These are phyloP conservation scores for Germaria angustata DNA, from an alignment of 2,888 invertebrate species.

Conservation along the genomic window DNA sequence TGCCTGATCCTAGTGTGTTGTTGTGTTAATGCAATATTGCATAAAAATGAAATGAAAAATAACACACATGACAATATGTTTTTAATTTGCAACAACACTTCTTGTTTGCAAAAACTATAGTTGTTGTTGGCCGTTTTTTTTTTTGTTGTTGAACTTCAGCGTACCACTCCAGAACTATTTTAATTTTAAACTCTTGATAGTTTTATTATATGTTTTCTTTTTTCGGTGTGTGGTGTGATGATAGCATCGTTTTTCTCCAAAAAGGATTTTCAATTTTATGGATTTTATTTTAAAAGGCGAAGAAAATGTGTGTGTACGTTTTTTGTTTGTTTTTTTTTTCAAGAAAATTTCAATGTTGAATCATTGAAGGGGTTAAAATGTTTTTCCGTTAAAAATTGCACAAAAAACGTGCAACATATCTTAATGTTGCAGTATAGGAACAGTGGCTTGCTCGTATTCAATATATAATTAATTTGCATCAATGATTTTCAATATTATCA, in stretches of 20 bases:
- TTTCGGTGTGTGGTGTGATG: conserved; percentile 7
- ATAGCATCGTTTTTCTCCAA: conserved; percentile 46
- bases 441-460: conserved; percentile 8
- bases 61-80: conserved; percentile 78
- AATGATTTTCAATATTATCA: too few relatives aligned
- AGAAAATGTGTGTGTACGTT: conserved; percentile 30
- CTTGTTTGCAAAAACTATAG: conserved; percentile 22
- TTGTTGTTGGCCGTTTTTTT: not conserved
- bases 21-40: conserved; percentile 64
- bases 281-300: conserved; percentile 23
- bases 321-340: conserved; percentile 20
- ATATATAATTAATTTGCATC: too few relatives aligned
- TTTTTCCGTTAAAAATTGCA: conserved; percentile 63
- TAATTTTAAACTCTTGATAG: conserved; percentile 60
- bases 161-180: conserved; percentile 57
- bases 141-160: conserved; percentile 32
- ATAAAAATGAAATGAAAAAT: conserved; percentile 66
- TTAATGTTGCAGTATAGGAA: not conserved
- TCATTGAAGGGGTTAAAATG: conserved; percentile 68
- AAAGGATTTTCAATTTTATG: conserved; percentile 60
- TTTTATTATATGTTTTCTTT: not conserved
- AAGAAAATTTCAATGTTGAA: conserved; percentile 55
- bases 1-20: conserved; percentile 50
- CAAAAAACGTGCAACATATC: conserved; percentile 24
- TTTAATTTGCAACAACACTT: conserved; percentile 77